Percentiles rank a stretch among this genome's conserved stretches.
These are phyloP conservation scores for Drymodes brunneopygia DNA, from an alignment of 2,113 vertebrate species.

Conservation along the genomic window DNA sequence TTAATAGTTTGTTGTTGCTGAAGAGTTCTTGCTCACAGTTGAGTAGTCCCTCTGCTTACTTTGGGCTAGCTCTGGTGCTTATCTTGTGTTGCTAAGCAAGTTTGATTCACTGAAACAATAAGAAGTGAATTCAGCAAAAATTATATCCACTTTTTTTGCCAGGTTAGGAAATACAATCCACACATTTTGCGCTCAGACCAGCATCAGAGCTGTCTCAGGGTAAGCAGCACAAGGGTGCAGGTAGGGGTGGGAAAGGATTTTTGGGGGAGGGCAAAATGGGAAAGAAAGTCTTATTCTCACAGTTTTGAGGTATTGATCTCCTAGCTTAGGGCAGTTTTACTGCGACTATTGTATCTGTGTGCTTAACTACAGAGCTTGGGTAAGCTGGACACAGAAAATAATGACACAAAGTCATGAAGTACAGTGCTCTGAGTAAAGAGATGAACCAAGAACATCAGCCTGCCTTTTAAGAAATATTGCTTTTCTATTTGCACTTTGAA, in stretches of 20 bases:
- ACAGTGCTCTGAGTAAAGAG: not conserved
- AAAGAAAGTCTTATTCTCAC: not conserved
- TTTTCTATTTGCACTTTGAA: not conserved
- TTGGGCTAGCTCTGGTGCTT: conserved; percentile 56
- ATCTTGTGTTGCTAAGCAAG: conserved; percentile 8
- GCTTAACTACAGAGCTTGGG: not conserved
- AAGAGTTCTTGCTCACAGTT: not conserved
- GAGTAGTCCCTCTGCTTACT: conserved; percentile 10
- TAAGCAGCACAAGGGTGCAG: conserved; percentile 4
- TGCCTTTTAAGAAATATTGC: not conserved
- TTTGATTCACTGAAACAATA: not conserved
- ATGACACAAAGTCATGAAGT: not conserved
- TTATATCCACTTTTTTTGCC: conserved; percentile 8
- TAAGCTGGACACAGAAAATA: not conserved
- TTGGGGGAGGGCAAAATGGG: not conserved
- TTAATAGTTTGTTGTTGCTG: not conserved
- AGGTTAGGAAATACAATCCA: conserved; percentile 39
- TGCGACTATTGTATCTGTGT: not conserved
- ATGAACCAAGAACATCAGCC: not conserved
- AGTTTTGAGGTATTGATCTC: not conserved
- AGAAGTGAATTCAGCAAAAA: conserved; percentile 12
- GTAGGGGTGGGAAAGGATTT: not conserved
- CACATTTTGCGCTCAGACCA: conserved; percentile 29
- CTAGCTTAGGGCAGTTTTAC: not conserved
- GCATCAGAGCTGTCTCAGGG: conserved; percentile 42